Evolutionary conservation across 2,113 vertebrate genomes (phyloP).

Genomic region (Pardalotus punctatus): DNA sequence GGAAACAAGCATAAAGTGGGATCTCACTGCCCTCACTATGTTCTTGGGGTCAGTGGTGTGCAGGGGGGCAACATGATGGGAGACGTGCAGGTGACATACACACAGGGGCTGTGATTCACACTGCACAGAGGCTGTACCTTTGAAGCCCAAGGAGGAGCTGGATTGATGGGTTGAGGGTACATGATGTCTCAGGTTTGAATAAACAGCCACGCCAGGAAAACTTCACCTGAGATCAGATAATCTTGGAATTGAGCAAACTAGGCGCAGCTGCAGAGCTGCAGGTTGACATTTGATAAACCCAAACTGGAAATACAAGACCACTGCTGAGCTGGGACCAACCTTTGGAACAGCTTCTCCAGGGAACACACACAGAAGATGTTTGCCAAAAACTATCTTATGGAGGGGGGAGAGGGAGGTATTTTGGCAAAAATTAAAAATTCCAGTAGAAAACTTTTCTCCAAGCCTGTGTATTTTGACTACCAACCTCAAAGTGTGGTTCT

Average conservation of each 20-base stretch:
- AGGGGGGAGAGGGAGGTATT: background rate
- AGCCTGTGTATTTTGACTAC: background rate
- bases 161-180: background rate
- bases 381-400: background rate
- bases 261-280: background rate
- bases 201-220: background rate
- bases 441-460: background rate
- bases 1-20: background rate
- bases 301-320: constrained; percentile 1
- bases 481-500: background rate
- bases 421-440: background rate
- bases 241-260: background rate
- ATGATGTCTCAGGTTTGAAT: background rate
- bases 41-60: background rate
- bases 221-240: background rate
- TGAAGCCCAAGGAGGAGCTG: background rate
- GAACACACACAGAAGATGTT: background rate
- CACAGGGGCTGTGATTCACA: background rate
- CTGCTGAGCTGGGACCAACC: background rate
- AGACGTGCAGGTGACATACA: background rate
- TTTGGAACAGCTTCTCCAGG: background rate
- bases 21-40: accelerated
- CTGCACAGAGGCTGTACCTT: background rate
- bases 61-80: background rate
- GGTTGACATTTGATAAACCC: background rate